Base-by-base conservation (phyloP, 2,113 vertebrate genomes). In the Todiramphus chloris region DNA sequence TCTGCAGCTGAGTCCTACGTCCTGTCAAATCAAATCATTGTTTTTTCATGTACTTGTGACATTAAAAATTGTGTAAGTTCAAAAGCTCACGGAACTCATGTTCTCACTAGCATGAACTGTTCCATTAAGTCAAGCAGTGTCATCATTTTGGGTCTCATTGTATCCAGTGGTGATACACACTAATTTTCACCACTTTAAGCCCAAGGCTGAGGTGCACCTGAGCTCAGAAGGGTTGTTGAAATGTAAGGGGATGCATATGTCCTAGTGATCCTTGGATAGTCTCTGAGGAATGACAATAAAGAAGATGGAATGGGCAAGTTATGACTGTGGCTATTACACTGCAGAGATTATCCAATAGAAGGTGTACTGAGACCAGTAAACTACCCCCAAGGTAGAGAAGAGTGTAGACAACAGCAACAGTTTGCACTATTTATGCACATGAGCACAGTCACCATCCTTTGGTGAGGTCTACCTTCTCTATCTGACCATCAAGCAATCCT, bases 21-120 rank as follows among this genome's bases (percentile, higher is more conserved):
- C 56, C 69, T 91, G 86, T 44, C 94, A 95, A 13, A 68, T 78
- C 91, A 63, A 78, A 89, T 91, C n/a, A 27, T 14, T 39, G 35
- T 1, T 74, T 43, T 43, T 19, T 46, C 30, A 81, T 81, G 73
- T 33, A 18, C 15, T 56, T 33, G 17, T 70, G 83, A 67, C 80
- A 74, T 33, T 37, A 48, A 37, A 66, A 74, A 41, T 6, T 11
- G 37, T 43, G 13, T 6, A 41, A 69, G 60, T 31, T 74, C 83
- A 44, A 28, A 20, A 55, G 73, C 90, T 86, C 86, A 25, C 31
- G 67, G 80, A 14, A 50, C 10, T 44, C 44, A 3, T 23, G 53
- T 23, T 77, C 37, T 46, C 5, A 50, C 31, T 25, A 51, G 41
- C n/a, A 15, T 2, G 19, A 89, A 11, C 43, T 46, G 55, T 12